A percentile compares a stretch with the other conserved stretches of the same genome.
Conservation (phyloP, 2,113 vertebrate species). For the Nycticryphes semicollaris region DNA sequence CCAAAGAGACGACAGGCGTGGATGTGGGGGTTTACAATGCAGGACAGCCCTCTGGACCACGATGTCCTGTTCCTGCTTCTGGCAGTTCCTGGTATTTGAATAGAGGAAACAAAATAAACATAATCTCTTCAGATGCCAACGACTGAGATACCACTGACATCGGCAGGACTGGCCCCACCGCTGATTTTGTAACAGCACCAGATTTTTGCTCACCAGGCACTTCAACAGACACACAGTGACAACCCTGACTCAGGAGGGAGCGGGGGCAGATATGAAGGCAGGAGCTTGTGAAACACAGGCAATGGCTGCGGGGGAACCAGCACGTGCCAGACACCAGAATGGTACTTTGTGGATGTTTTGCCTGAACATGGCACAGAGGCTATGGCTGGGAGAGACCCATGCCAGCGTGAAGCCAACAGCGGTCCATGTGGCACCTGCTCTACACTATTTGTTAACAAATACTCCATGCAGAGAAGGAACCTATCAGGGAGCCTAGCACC, state of each 20-base stretch:
- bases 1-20: background rate
- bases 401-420: fast-evolving
- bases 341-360: background rate
- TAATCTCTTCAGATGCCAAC: background rate
- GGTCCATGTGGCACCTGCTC: fast-evolving
- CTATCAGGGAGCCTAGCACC: background rate
- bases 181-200: background rate
- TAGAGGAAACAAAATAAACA: background rate
- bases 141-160: fast-evolving
- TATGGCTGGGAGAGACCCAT: background rate
- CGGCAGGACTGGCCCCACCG: background rate
- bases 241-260: background rate
- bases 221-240: background rate
- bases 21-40: background rate
- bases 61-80: background rate
- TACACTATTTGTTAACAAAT: background rate
- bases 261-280: background rate
- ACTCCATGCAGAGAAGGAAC: fast-evolving
- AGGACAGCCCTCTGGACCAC: background rate
- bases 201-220: background rate
- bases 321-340: background rate
- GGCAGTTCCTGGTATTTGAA: background rate
- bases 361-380: fast-evolving
- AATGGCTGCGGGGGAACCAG: background rate
- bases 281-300: background rate